Percentiles rank a stretch among this genome's conserved stretches.
phyloP scores from a whole-genome alignment of 2,797 vertebrate genomes.

The Danio choprae region DNA sequence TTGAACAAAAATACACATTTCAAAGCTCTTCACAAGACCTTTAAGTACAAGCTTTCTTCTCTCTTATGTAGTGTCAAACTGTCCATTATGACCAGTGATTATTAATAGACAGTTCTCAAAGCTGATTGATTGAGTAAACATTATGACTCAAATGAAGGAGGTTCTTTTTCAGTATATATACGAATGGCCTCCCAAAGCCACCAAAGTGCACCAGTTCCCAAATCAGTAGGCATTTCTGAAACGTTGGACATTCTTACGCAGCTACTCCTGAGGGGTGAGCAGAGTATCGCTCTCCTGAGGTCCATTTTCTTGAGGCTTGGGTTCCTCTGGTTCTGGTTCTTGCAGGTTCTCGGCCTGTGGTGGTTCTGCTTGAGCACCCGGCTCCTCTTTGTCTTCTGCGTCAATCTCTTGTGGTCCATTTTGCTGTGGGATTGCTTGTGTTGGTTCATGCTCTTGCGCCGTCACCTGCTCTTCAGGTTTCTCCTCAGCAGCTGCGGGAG shows the following conservation, averaged over 20 bases:
- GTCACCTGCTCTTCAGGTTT: slow-evolving; percentile 12
- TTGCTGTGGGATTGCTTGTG: slow-evolving; percentile 41
- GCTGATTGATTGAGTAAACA: slow-evolving; percentile 47
- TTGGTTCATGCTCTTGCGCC: background rate
- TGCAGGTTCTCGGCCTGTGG: slow-evolving; percentile 57
- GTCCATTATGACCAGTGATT: slow-evolving; percentile 6
- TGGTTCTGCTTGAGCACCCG: slow-evolving; percentile 44
- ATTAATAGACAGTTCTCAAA: slow-evolving; percentile 18
- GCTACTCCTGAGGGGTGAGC: slow-evolving; percentile 68
- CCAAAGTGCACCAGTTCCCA: slow-evolving; percentile 35
- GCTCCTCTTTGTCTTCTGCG: slow-evolving; percentile 33
- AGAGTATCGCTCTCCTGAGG: slow-evolving; percentile 64
- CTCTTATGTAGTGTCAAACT: slow-evolving; percentile 21
- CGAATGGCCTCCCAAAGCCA: slow-evolving; percentile 23
- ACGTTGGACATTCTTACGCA: background rate
- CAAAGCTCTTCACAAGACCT: no score
- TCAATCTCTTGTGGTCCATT: slow-evolving; percentile 58
- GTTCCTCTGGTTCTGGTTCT: slow-evolving; percentile 59
- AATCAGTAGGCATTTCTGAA: slow-evolving; percentile 8
- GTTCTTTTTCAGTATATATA: slow-evolving; percentile 10
- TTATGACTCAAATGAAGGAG: slow-evolving; percentile 25
- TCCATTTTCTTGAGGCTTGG: slow-evolving; percentile 63
- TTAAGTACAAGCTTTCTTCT: slow-evolving; percentile 7
- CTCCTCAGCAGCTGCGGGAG: slow-evolving; percentile 12
- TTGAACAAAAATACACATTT: no score